Percentiles rank a stretch among this genome's conserved stretches.
Evolutionary conservation across 2,113 vertebrate genomes (phyloP).

Genomic region (Aix galericulata): DNA sequence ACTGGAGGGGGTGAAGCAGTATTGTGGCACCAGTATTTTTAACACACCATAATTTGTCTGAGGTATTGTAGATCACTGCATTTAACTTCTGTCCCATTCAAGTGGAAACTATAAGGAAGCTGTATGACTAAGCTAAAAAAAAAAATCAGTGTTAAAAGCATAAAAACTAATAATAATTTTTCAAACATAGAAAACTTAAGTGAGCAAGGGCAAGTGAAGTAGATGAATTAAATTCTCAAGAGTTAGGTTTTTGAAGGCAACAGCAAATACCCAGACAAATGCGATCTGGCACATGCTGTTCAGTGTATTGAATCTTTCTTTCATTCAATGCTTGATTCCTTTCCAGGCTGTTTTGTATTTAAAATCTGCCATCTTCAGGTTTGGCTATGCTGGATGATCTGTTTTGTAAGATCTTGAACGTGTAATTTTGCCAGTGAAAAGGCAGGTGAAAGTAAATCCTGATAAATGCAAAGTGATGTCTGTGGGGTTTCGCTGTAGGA

Average conservation of each 20-base stretch:
- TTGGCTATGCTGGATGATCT: not conserved
- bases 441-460: not conserved
- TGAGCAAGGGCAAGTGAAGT: not conserved
- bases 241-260: too few relatives aligned
- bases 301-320: not conserved
- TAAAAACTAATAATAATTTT: not conserved
- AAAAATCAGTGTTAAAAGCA: not conserved
- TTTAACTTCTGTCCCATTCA: not conserved
- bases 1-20: not conserved
- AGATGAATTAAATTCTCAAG: not conserved
- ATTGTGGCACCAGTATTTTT: not conserved
- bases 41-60: not conserved
- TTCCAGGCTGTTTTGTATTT: not conserved
- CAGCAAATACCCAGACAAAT: not conserved
- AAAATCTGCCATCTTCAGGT: not conserved
- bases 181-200: not conserved
- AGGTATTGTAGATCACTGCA: not conserved
- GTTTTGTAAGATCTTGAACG: not conserved
- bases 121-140: not conserved
- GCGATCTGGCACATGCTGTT: not conserved
- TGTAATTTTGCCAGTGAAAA: not conserved
- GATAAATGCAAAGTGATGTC: not conserved
- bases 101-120: not conserved
- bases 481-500: accelerated
- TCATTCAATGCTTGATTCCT: not conserved